Percentiles rank a stretch among this genome's conserved stretches.
Evolutionary conservation across 2,113 vertebrate species (phyloP).

Genomic region (Zosterops borbonicus): DNA sequence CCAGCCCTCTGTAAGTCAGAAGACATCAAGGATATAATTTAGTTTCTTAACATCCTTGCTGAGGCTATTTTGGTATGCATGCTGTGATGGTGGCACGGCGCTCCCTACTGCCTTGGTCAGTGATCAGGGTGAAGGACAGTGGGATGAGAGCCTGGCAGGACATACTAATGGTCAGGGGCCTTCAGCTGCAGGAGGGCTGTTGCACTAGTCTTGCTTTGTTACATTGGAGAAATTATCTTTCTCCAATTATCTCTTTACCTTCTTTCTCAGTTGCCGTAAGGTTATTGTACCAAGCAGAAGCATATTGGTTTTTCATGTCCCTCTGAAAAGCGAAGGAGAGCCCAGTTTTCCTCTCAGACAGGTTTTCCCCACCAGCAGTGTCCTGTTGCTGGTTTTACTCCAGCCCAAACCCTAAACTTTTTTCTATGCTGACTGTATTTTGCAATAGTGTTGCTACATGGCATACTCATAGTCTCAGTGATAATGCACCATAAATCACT

Average conservation of each 20-base stretch:
- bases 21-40: constrained; percentile 75
- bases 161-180: not conserved
- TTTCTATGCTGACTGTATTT: not conserved
- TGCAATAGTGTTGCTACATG: not conserved
- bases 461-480: accelerated
- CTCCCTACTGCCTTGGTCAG: not conserved
- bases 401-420: not conserved
- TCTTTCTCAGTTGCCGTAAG: not conserved
- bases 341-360: not conserved
- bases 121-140: not conserved
- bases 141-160: not conserved
- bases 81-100: not conserved
- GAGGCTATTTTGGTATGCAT: constrained; percentile 20
- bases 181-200: not conserved
- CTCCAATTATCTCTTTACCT: not conserved
- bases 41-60: constrained; percentile 70
- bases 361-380: not conserved
- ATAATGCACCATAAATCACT: not conserved
- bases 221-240: not conserved
- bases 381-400: not conserved
- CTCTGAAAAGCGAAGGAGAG: not conserved
- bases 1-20: constrained; percentile 66
- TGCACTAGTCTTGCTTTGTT: not conserved
- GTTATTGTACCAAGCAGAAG: not conserved
- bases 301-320: not conserved